Evolutionary conservation across 2,888 invertebrate genomes (phyloP), one percentile per base, ranked within the genome.

Genomic region (Sycophila texana): DNA sequence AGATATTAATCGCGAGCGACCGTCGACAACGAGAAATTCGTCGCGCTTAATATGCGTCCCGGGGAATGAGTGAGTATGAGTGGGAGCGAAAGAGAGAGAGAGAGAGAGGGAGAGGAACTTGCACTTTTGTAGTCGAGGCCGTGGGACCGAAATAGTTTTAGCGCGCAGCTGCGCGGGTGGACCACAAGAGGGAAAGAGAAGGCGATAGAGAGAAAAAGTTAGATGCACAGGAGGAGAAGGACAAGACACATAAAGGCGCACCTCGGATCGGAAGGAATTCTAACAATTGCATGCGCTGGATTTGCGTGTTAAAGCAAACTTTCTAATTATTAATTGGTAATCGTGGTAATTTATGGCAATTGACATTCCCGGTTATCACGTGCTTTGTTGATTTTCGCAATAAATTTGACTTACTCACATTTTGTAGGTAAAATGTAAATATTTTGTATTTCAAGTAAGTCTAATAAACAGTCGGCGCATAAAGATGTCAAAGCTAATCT

Each of bases 11-110:
- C 39, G 39, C 39, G 39, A n/a, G 16, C 12, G n/a, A 39, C 63
- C n/a, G 63, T n/a, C 63, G 63, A 39, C 63, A 39, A 63, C 53
- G 53, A 53, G 67, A 68, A 68, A 68, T 68, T 68, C 53, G 39
- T 57, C 57, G 55, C 20, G 55, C 26, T 68, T 68, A 55, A 57
- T 68, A 53, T 39, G 63, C 60, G 60, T 26, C 47, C 47, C 63
- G 16, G 18, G 53, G 16, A n/a, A 4, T 53, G 20, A 39, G 10
- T 39, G 39, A 0, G 39, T 39, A 26, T 26, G 26, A 26, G 39
- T 1, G 39, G 10, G 39, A 39, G 10, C 10, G 39, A 10, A 10
- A 1, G 39, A 10, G 39, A 10, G 39, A 10, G 39, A 39, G 7
- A 39, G 39, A 10, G 10, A 10, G 10, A 10, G 39, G 7, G 0